A percentile compares a stretch with the other conserved stretches of the same genome.
Evolutionary conservation across 2,797 vertebrate species (phyloP).

Genomic region (Linurgus olivaceus): DNA sequence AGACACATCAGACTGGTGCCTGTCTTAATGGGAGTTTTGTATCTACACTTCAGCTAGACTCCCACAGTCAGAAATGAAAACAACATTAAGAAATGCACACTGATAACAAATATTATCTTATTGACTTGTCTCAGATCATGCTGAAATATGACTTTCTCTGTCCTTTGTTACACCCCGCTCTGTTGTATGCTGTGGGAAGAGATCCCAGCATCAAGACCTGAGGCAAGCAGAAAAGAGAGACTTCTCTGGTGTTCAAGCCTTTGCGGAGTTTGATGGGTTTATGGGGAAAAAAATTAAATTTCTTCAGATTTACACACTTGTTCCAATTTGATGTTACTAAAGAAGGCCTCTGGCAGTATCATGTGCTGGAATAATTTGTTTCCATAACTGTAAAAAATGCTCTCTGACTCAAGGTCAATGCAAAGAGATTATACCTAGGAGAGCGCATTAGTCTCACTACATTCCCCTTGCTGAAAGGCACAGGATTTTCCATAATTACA

Average conservation of each 20-base stretch:
- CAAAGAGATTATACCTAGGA: neutral
- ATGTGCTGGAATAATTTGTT: neutral
- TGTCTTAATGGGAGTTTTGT: neutral
- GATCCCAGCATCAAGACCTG: neutral
- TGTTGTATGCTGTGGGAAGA: neutral
- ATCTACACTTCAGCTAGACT: neutral
- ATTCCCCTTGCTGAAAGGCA: neutral
- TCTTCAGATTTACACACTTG: neutral
- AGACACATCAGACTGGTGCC: neutral
- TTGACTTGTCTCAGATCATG: neutral
- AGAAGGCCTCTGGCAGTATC: neutral
- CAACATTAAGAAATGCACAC: slow-evolving; percentile 7
- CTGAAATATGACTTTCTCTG: slow-evolving; percentile 22
- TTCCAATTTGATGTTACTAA: neutral
- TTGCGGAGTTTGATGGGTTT: neutral
- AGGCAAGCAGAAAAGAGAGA: neutral
- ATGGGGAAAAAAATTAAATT: neutral
- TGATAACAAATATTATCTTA: slow-evolving; percentile 6
- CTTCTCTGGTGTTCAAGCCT: neutral
- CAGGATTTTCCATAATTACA: neutral
- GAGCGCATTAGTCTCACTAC: neutral
- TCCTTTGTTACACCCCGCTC: neutral
- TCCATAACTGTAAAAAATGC: neutral
- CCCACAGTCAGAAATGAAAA: neutral
- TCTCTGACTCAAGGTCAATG: neutral